Base-by-base conservation (phyloP, 35 echinoderm and acorn worm species). In the Heliocidaris erythrogramma region DNA sequence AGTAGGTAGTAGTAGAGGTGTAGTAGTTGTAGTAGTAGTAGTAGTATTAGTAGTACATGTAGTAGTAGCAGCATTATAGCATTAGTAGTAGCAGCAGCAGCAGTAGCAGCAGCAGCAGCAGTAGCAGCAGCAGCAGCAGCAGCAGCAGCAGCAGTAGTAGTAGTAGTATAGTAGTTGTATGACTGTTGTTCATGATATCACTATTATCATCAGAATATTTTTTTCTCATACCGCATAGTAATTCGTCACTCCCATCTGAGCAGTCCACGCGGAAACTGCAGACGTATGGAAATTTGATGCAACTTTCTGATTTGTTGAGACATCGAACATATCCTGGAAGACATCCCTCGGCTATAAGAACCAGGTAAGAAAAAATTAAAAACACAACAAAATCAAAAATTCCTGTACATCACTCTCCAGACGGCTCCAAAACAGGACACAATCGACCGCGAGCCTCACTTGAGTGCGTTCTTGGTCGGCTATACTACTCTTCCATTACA, bases 221-320 rank as follows among this genome's bases (percentile, higher is more conserved):
- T 52, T 8, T 78, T 27, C 8, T 78, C 65, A 17, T 48, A 89
- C 87, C 87, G 31, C 87, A 89, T 5, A 89, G 87, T 89, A 42
- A 47, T 89, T 89, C 87, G 24, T 89, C 87, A 89, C 87, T 89
- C 87, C 87, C 87, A 89, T 89, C 87, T 47, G 31, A 32, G 47
- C 87, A 89, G 32, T 89, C 87, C 5, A 32, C 10, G 87, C 47
- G 31, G 87, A n/a, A n/a, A 48, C 42, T 48, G 87, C 87, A 89
- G 31, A 89, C 87, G 16, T 13, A 47, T 5, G 13, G 17, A 1
- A 48, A 48, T 14, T 47, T 89, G 87, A 89, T 89, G 18, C 87
- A 32, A 24, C 4, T 32, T 16, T 32, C 31, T n/a, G 87, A 89
- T 17, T 89, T 12, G 24, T 89, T 89, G 31, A 89, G 87, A 48